Percentiles rank a stretch among this genome's conserved stretches.
phyloP scores from a whole-genome alignment of 2,797 vertebrate genomes.

The Dendrocincla tyrannina region DNA sequence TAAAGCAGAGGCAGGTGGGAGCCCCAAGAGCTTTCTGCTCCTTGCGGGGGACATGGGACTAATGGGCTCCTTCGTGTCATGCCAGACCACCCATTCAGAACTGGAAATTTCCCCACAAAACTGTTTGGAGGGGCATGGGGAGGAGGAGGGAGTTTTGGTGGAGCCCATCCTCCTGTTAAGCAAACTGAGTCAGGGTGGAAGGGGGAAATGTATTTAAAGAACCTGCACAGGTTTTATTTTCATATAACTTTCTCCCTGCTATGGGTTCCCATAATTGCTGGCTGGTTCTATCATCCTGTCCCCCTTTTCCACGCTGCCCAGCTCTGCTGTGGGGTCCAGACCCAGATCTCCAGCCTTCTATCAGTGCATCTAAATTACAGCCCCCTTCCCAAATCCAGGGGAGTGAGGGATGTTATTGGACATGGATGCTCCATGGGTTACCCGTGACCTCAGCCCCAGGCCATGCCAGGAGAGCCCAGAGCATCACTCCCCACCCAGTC shows the following conservation, averaged over 20 bases:
- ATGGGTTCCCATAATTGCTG: background rate
- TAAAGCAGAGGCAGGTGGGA: background rate
- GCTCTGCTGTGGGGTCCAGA: background rate
- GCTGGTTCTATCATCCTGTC: background rate
- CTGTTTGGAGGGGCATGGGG: background rate
- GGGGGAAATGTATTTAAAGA: background rate
- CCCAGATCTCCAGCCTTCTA: background rate
- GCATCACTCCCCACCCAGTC: background rate
- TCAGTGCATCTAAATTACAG: background rate
- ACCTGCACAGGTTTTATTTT: background rate
- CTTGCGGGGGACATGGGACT: background rate
- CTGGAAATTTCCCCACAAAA: background rate
- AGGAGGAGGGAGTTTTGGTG: background rate
- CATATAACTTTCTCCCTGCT: background rate
- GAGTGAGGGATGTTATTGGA: background rate
- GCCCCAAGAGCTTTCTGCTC: background rate
- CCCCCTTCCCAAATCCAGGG: background rate
- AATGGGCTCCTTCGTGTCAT: fast-evolving
- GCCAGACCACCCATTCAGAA: background rate
- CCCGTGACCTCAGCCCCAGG: background rate
- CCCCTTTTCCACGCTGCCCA: background rate
- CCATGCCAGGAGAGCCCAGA: background rate
- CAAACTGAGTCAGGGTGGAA: background rate
- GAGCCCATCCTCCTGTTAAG: background rate
- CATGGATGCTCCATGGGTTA: fast-evolving